Evolutionary conservation across 2,888 invertebrate species (phyloP), one percentile per base, ranked within the genome.

Genomic region (Eueremaeus valkanovi): DNA sequence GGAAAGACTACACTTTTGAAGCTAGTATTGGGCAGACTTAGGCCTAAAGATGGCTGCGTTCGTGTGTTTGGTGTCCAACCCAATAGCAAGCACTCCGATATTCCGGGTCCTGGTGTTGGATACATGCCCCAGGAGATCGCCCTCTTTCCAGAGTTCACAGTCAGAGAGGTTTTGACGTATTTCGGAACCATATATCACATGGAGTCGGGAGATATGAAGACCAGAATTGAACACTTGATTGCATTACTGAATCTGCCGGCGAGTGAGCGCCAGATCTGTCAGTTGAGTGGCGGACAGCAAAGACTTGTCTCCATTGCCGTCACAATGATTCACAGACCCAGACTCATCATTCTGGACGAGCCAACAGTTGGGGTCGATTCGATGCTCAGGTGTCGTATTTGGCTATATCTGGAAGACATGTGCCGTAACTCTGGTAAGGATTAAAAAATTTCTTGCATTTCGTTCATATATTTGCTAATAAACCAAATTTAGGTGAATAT

Each of bases 91-190:
- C 0, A 21, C 6, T 40, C 42, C 8, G 63, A 70, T 21, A 75
- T 77, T 18, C 77, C 77, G 0, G 77, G 77, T 3, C 49, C 68
- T 24, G 77, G 75, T 13, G 74, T 77, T 5, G 77, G 77, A 16
- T 77, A 77, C 55, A 77, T 77, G 77, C 77, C 77, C 18, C 77
- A 77, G 42, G 77, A 77, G 13, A 31, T 75, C 5, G 77, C 77
- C 18, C 68, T 77, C 0, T 72, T 58, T 18, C 31, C 29, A 9
- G 72, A 76, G 24, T 72, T 77, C 24, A 77, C 73, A 5, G 63
- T 77, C 16, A 58, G 45, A 70, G 77, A 77, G 51, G 58, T 49
- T 49, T 61, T 77, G n/a, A 18, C n/a, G 3, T 77, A 75, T 49
- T 77, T 45, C 68, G 77, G 75, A 1, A 40, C 24, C 21, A n/a